A percentile compares a stretch with the other conserved stretches of the same genome.
Evolutionary conservation across 2,113 vertebrate genomes (phyloP).

Genomic region (Naja naja): DNA sequence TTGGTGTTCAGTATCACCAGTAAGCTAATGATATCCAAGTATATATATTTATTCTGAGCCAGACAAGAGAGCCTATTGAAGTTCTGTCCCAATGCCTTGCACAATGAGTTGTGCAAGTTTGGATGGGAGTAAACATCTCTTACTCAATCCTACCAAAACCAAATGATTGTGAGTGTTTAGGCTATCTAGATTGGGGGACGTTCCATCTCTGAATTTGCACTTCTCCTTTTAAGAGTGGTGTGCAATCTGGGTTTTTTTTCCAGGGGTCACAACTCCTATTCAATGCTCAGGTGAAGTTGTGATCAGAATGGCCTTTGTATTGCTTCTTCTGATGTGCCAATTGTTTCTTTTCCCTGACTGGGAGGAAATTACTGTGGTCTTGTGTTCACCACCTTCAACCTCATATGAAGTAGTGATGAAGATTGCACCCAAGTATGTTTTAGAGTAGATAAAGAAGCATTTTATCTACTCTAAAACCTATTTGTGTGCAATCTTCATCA

Average conservation of each 20-base stretch:
- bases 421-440: background rate
- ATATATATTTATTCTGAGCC: background rate
- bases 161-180: background rate
- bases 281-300: background rate
- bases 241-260: background rate
- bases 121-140: background rate
- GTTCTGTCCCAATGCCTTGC: background rate
- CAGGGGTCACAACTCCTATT: background rate
- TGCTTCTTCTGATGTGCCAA: background rate
- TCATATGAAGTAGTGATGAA: background rate
- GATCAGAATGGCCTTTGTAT: background rate
- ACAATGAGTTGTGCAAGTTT: background rate
- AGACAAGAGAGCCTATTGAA: background rate
- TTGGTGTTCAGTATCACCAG: background rate
- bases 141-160: background rate
- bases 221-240: background rate
- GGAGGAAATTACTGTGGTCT: background rate
- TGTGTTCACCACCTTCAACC: background rate
- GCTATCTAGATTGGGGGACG: background rate
- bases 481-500: background rate
- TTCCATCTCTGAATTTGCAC: background rate
- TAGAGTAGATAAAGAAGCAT: background rate
- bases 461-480: background rate
- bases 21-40: background rate
- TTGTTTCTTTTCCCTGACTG: background rate